phyloP scores from a whole-genome alignment of 2,113 vertebrate genomes.

The Clinocottus analis region DNA sequence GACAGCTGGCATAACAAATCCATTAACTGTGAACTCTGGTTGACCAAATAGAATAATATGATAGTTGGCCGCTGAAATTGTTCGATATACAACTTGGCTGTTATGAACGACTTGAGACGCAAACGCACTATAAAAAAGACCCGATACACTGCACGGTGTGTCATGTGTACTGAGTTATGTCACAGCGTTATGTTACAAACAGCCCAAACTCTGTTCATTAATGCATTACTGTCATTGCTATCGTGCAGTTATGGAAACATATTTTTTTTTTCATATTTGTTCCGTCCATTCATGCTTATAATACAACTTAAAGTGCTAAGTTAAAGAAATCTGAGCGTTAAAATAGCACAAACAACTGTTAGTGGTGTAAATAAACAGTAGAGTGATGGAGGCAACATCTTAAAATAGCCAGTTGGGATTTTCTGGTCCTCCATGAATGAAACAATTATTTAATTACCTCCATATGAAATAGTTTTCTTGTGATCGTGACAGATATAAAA shows the following conservation, averaged over 20 bases:
- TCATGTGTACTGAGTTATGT: slow-evolving; percentile 8
- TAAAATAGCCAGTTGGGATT: slow-evolving; percentile 34
- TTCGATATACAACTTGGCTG: neutral
- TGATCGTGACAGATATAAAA: slow-evolving; percentile 34
- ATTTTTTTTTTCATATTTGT: too few species aligned
- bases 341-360: too few species aligned
- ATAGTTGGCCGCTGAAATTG: neutral
- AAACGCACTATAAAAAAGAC: neutral
- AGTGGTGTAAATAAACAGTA: too few species aligned
- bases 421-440: slow-evolving; percentile 24
- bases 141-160: neutral
- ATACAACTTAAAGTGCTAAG: too few species aligned
- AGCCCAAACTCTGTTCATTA: neutral
- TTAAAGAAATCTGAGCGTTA: too few species aligned
- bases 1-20: slow-evolving; percentile 44
- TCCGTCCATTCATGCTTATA: too few species aligned
- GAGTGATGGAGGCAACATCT: too few species aligned
- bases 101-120: slow-evolving; percentile 40
- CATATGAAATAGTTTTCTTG: slow-evolving; percentile 23
- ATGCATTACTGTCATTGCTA: neutral
- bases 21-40: slow-evolving; percentile 1
- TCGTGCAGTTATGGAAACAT: neutral
- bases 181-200: slow-evolving; percentile 1
- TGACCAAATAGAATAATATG: neutral
- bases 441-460: slow-evolving; percentile 21